Conservation (phyloP, 2,888 invertebrate genomes). For the Patella pellucida region DNA sequence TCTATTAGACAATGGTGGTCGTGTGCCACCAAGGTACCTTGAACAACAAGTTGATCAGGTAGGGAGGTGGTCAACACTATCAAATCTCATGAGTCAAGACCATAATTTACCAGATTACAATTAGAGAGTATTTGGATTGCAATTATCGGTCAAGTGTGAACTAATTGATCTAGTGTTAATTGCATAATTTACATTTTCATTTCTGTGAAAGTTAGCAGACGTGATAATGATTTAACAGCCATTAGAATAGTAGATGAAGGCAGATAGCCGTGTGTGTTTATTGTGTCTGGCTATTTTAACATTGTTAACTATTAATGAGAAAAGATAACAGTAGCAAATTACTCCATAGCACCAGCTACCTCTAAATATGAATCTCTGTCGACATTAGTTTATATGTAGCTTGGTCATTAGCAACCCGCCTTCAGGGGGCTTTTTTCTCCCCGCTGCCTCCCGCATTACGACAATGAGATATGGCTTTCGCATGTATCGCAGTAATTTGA, state of each 20-base stretch:
- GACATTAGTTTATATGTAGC: too few relatives aligned
- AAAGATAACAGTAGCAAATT: background rate
- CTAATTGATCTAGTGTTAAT: background rate
- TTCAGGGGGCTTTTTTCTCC: too few relatives aligned
- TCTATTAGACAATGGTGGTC: background rate
- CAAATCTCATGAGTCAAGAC: background rate
- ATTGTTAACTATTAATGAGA: background rate
- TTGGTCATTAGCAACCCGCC: too few relatives aligned
- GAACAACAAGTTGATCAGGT: conserved; percentile 2
- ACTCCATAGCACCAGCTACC: background rate
- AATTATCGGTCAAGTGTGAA: conserved; percentile 2
- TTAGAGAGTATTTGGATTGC: conserved; percentile 10
- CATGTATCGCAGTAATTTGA: too few relatives aligned
- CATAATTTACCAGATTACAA: background rate
- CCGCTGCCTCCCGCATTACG: too few relatives aligned
- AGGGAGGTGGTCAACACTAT: background rate
- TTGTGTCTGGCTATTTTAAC: conserved; percentile 6
- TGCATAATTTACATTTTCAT: conserved; percentile 2
- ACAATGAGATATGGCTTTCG: too few relatives aligned
- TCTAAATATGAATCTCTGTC: too few relatives aligned
- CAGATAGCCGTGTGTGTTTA: background rate
- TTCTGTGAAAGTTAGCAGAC: background rate
- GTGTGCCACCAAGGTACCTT: background rate
- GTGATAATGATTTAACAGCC: background rate
- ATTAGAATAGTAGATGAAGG: background rate